These are phyloP conservation scores for Ammodytes marinus DNA, from an alignment of 2,113 vertebrate species.

Conservation along the genomic window DNA sequence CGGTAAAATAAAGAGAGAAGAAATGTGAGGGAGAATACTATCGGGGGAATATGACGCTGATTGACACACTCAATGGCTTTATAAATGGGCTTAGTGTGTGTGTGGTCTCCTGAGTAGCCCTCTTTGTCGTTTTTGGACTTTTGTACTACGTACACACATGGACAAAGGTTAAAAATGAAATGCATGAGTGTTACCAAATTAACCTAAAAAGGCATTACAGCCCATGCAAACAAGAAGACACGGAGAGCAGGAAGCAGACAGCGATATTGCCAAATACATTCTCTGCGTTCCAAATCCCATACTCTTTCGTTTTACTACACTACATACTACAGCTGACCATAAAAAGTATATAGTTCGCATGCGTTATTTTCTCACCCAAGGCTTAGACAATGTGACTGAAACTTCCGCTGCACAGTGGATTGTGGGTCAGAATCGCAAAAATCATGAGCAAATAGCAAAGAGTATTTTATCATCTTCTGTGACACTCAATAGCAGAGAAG, in stretches of 20 bases:
- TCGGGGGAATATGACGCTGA: conserved; percentile 17
- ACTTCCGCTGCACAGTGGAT: too few species aligned
- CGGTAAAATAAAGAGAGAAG: conserved; percentile 10
- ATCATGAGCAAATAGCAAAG: too few species aligned
- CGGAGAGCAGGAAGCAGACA: conserved; percentile 14
- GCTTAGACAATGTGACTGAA: too few species aligned
- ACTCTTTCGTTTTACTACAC: too few species aligned
- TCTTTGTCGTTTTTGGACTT: conserved; percentile 7
- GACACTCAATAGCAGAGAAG: too few species aligned
- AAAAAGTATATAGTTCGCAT: too few species aligned
- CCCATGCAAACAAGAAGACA: conserved; percentile 8
- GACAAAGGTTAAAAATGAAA: background rate
- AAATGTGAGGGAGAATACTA: conserved; percentile 5
- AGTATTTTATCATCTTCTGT: too few species aligned
- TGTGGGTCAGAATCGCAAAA: too few species aligned
- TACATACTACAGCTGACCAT: too few species aligned
- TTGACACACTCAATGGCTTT: conserved; percentile 30
- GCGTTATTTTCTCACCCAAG: too few species aligned
- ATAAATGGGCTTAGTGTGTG: conserved; percentile 39
- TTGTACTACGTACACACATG: background rate
- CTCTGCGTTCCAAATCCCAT: too few species aligned
- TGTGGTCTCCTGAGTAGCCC: conserved; percentile 49
- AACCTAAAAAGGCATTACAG: background rate
- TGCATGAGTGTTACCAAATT: background rate
- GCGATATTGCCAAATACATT: conserved; percentile 5